A percentile compares a stretch with the other conserved stretches of the same genome.
Conservation (phyloP, 1,140 invertebrate species). For the Drosophila yakuba region DNA sequence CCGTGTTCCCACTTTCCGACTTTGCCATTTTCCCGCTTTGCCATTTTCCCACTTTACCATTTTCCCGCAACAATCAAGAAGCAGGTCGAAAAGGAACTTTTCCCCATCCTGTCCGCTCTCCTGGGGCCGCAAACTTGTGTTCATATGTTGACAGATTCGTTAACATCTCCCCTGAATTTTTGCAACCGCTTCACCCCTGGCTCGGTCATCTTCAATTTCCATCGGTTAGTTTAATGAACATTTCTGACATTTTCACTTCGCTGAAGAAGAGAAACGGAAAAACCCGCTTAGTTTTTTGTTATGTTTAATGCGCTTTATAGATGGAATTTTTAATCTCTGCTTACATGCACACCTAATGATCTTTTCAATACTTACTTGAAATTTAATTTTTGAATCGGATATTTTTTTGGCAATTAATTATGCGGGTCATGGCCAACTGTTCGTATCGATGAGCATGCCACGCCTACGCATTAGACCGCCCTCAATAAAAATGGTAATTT, state of each 20-base stretch:
- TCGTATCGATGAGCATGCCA: constrained; percentile 36
- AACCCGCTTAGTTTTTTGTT: neutral
- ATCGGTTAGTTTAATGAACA: constrained; percentile 56
- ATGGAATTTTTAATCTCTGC: constrained; percentile 28
- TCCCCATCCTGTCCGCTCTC: neutral
- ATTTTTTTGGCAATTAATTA: constrained; percentile 45
- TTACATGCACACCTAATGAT: constrained; percentile 34
- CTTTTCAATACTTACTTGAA: constrained; percentile 9
- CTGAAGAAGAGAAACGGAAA: too few relatives aligned
- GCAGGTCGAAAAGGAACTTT: constrained; percentile 25
- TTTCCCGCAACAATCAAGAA: constrained; percentile 10
- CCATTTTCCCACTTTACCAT: constrained; percentile 1
- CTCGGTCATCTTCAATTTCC: constrained; percentile 41
- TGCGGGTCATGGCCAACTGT: constrained; percentile 11
- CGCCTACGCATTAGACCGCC: neutral
- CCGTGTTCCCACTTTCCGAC: constrained; percentile 1
- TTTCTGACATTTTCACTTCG: constrained; percentile 11
- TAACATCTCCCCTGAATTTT: constrained; percentile 1
- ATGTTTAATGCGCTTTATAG: constrained; percentile 21
- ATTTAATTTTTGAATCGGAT: constrained; percentile 19
- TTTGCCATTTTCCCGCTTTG: too few relatives aligned
- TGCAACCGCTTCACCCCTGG: neutral
- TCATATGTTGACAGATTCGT: constrained; percentile 36
- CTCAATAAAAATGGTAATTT: constrained; percentile 6
- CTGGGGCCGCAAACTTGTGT: constrained; percentile 9